Evolutionary conservation across 53 echinoderm and acorn worm genomes (phyloP).

Genomic region (Pentamera pediparva): DNA sequence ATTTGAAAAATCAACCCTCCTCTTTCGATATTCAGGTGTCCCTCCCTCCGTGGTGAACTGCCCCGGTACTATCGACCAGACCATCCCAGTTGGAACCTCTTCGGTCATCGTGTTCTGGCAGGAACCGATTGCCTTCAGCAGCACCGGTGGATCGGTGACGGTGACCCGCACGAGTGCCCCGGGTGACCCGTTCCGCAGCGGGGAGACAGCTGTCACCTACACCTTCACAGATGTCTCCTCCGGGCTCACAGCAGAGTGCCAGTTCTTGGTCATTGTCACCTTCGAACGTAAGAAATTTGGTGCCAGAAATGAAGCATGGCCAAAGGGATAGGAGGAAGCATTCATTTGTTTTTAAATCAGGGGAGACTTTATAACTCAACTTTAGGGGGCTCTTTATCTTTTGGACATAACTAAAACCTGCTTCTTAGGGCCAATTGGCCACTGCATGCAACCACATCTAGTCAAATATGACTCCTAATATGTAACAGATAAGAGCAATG

Average conservation of each 20-base stretch:
- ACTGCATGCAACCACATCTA: too few relatives aligned
- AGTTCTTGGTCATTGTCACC: slow-evolving; percentile 30
- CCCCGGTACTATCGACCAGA: slow-evolving; percentile 10
- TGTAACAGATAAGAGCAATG: too few relatives aligned
- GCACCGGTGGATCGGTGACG: slow-evolving; percentile 13
- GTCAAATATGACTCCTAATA: too few relatives aligned
- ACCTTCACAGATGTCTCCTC: slow-evolving; percentile 26
- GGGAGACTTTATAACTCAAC: too few relatives aligned
- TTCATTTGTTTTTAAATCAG: too few relatives aligned
- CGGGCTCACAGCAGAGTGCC: slow-evolving; percentile 14
- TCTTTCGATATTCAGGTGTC: not conserved
- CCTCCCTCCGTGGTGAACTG: not conserved
- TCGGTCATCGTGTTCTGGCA: slow-evolving; percentile 28
- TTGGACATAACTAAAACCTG: too few relatives aligned
- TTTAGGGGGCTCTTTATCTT: too few relatives aligned
- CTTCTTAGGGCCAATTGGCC: too few relatives aligned
- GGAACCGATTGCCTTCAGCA: slow-evolving; percentile 43
- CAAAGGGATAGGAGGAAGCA: too few relatives aligned
- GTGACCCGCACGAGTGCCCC: not conserved
- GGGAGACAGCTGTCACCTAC: slow-evolving; percentile 41
- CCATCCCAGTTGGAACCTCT: slow-evolving; percentile 1
- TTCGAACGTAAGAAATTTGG: too few relatives aligned
- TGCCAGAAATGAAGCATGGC: too few relatives aligned
- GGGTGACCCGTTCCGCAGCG: slow-evolving; percentile 19
- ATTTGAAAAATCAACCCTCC: not conserved